A percentile compares a stretch with the other conserved stretches of the same genome.
phyloP scores from a whole-genome alignment of 64 coral and sea anemone species.

The Stichodactyla mertensii region DNA sequence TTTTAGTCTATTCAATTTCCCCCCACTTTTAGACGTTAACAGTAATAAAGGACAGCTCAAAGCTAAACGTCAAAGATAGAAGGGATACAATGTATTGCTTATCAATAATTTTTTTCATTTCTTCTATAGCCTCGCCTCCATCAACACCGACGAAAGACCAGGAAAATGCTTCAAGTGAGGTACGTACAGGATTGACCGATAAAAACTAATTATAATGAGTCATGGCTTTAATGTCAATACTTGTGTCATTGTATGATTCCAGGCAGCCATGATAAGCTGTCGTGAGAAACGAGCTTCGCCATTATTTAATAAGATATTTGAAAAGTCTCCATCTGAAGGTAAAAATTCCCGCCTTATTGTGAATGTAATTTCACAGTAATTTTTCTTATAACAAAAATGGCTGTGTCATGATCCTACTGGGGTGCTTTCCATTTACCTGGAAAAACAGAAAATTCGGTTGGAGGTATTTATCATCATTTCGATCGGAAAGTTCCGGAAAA shows the following conservation, averaged over 20 bases:
- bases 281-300: not conserved
- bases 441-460: no score
- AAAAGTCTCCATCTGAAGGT: conserved; percentile 10
- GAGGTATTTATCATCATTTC: no score
- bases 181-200: not conserved
- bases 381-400: no score
- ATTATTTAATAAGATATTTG: not conserved
- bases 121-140: not conserved
- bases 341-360: not conserved
- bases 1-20: no score
- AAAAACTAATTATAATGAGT: not conserved
- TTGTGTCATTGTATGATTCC: not conserved
- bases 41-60: no score
- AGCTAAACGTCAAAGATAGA: no score
- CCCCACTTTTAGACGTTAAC: no score
- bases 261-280: not conserved
- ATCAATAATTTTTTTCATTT: not conserved
- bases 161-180: not conserved
- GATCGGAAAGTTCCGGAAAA: no score
- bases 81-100: no score
- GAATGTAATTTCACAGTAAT: no score
- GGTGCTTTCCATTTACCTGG: no score
- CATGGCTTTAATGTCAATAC: not conserved
- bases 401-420: no score
- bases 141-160: conserved; percentile 11